A percentile compares a stretch with the other conserved stretches of the same genome.
Evolutionary conservation across 2,797 vertebrate genomes (phyloP).

Genomic region (Chromobotia macracanthus): DNA sequence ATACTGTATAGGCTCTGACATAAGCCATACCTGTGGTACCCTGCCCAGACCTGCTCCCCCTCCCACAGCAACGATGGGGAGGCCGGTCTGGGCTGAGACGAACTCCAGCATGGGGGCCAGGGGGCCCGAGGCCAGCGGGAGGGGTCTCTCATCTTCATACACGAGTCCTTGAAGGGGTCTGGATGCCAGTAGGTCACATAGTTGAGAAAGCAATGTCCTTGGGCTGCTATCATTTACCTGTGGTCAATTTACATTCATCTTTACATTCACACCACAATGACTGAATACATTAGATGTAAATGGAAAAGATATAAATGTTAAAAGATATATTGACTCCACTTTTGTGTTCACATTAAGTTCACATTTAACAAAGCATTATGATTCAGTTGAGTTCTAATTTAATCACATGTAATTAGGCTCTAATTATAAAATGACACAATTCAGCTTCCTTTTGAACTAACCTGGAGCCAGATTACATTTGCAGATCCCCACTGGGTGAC

Average conservation of each 20-base stretch:
- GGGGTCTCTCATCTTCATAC: slow-evolving; percentile 89
- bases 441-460: slow-evolving; percentile 55
- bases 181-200: slow-evolving; percentile 91
- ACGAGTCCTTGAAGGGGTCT: slow-evolving; percentile 84
- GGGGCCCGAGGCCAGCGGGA: slow-evolving; percentile 78
- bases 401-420: neutral
- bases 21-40: slow-evolving; percentile 88
- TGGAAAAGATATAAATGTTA: neutral
- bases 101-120: slow-evolving; percentile 95
- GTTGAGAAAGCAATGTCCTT: slow-evolving; percentile 89
- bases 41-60: slow-evolving; percentile 92
- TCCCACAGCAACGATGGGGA: slow-evolving; percentile 93
- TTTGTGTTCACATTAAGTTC: neutral
- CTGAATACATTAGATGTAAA: too few relatives aligned
- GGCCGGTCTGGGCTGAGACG: slow-evolving; percentile 92
- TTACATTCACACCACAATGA: slow-evolving; percentile 11
- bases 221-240: slow-evolving; percentile 94
- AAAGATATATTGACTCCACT: neutral
- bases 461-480: slow-evolving; percentile 85
- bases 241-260: slow-evolving; percentile 27
- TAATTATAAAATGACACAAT: neutral
- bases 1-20: slow-evolving; percentile 14
- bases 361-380: neutral
- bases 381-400: neutral
- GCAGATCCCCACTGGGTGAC: slow-evolving; percentile 83